These are phyloP conservation scores for Molanna angustata DNA, from an alignment of 2,888 invertebrate genomes.

Conservation along the genomic window DNA sequence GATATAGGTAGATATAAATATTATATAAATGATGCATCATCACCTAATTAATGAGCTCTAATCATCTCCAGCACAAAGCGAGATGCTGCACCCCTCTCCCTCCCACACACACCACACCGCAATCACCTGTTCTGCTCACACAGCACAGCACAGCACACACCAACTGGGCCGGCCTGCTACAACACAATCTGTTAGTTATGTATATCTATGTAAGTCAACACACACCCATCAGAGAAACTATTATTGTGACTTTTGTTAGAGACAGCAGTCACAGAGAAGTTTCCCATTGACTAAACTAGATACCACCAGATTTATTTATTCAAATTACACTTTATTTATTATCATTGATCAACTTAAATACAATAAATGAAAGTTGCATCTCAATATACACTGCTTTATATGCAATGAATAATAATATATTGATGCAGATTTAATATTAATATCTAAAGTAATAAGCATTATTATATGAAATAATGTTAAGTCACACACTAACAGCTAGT, in stretches of 20 bases:
- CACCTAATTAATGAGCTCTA: neutral
- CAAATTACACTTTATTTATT: neutral
- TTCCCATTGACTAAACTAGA: too few relatives aligned
- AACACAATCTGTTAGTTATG: too few relatives aligned
- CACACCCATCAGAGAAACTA: too few relatives aligned
- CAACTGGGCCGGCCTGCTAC: too few relatives aligned
- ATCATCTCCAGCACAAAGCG: too few relatives aligned
- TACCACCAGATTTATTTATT: neutral
- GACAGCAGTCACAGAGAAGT: too few relatives aligned
- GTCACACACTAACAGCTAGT: conserved; percentile 10
- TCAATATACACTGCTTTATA: too few relatives aligned
- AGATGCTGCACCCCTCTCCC: conserved; percentile 15
- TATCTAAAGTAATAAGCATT: neutral
- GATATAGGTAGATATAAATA: conserved; percentile 3
- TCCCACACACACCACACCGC: conserved; percentile 18
- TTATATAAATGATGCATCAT: neutral
- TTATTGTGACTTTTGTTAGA: too few relatives aligned
- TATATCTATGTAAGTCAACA: too few relatives aligned
- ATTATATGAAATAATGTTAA: neutral
- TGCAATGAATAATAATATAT: too few relatives aligned
- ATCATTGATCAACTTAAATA: too few relatives aligned
- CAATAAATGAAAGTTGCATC: conserved; percentile 3
- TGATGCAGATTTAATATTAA: too few relatives aligned
- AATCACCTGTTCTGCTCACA: conserved; percentile 15
- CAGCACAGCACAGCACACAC: conserved; percentile 32